Conservation (phyloP, 2,888 invertebrate genomes). For the Andrena bicolor region DNA sequence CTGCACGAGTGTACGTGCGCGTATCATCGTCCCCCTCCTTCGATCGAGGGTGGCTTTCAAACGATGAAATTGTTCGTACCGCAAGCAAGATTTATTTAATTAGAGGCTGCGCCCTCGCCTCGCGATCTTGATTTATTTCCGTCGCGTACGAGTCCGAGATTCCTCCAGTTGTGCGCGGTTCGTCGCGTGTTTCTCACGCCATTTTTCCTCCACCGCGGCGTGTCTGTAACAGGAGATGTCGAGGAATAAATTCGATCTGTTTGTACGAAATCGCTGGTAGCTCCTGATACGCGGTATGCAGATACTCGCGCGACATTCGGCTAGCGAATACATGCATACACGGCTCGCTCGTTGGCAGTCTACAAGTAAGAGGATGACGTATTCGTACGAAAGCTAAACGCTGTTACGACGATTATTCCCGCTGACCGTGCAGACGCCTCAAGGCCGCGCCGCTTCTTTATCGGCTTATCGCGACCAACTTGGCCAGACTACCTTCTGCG, state of each 20-base stretch:
- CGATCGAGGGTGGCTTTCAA: constrained; percentile 66
- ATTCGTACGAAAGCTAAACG: constrained; percentile 58
- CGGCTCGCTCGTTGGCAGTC: not conserved
- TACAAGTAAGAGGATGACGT: constrained; percentile 56
- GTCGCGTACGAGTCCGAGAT: not conserved
- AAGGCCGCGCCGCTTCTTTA: constrained; percentile 73
- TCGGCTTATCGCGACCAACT: constrained; percentile 71
- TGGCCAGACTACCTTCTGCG: constrained; percentile 47
- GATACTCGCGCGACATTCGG: constrained; percentile 21
- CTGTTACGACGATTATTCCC: constrained; percentile 65
- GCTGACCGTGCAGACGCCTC: constrained; percentile 75
- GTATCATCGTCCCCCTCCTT: constrained; percentile 64
- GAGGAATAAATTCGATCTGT: constrained; percentile 30
- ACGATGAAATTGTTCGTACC: constrained; percentile 73
- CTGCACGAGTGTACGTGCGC: constrained; percentile 57
- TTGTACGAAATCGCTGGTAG: not conserved
- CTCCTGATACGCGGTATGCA: not conserved
- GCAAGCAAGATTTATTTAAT: constrained; percentile 71
- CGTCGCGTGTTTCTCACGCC: not conserved
- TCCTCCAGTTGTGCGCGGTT: not conserved
- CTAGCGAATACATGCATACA: not conserved
- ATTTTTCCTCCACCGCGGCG: not conserved
- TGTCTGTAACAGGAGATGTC: not conserved
- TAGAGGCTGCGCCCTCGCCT: constrained; percentile 40
- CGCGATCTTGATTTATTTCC: not conserved